Conservation (phyloP, 1,140 invertebrate genomes). For the Propsilocerus akamusi region DNA sequence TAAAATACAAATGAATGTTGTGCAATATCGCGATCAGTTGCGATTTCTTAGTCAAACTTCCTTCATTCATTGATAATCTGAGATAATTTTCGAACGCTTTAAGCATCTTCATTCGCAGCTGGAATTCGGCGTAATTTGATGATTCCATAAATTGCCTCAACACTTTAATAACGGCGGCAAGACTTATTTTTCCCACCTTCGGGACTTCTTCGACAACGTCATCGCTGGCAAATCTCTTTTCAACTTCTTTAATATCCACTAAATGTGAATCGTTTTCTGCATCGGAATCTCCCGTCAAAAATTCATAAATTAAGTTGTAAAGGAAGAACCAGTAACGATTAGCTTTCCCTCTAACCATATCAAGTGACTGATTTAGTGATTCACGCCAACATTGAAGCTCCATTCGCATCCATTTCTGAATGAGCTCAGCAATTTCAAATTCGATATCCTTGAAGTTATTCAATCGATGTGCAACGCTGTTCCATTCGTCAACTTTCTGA, state of each 20-base stretch:
- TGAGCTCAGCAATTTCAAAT: slow-evolving; percentile 50
- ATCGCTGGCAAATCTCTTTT: slow-evolving; percentile 14
- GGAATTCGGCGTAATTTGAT: slow-evolving; percentile 67
- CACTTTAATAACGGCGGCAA: slow-evolving; percentile 24
- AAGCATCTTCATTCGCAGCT: slow-evolving; percentile 57
- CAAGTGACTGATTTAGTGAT: slow-evolving; percentile 41
- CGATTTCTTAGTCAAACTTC: background rate
- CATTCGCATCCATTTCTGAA: slow-evolving; percentile 80
- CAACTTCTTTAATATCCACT: slow-evolving; percentile 12
- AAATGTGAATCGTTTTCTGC: slow-evolving; percentile 10
- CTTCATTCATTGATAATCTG: slow-evolving; percentile 10
- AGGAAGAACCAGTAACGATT: slow-evolving; percentile 84
- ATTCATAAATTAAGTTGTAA: slow-evolving; percentile 44
- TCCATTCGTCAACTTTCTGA: slow-evolving; percentile 75
- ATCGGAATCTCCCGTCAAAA: slow-evolving; percentile 13
- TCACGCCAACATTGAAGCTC: slow-evolving; percentile 78
- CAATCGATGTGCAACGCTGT: slow-evolving; percentile 69
- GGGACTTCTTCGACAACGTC: slow-evolving; percentile 9
- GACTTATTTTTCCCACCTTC: slow-evolving; percentile 10
- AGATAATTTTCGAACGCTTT: slow-evolving; percentile 20
- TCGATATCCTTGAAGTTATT: slow-evolving; percentile 62
- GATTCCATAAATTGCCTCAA: slow-evolving; percentile 72
- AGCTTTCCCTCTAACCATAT: slow-evolving; percentile 38
- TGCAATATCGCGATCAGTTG: slow-evolving; percentile 51
- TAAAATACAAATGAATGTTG: slow-evolving; percentile 75